These are phyloP conservation scores for Papilio polytes DNA, from an alignment of 1,140 invertebrate species.

Conservation along the genomic window DNA sequence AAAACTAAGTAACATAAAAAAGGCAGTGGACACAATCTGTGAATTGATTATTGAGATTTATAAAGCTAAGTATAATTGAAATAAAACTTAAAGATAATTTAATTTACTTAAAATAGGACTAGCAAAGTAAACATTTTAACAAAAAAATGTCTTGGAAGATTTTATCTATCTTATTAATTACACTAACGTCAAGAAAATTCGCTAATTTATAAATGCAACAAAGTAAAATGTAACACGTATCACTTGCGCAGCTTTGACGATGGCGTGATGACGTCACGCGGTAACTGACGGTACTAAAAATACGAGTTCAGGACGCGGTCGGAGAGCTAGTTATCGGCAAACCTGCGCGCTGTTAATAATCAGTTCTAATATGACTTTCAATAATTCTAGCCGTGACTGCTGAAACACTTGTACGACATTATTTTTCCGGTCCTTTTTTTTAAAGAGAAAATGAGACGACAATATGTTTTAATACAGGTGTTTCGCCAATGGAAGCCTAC, in stretches of 20 bases:
- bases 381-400: background rate
- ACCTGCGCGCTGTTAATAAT: no score
- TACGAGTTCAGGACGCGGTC: no score
- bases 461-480: background rate
- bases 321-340: no score
- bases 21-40: constrained; percentile 36
- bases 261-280: no score
- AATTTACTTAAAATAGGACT: constrained; percentile 68
- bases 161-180: constrained; percentile 40
- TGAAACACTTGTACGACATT: background rate
- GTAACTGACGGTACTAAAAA: no score
- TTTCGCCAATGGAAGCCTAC: background rate
- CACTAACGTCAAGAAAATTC: constrained; percentile 26
- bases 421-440: background rate
- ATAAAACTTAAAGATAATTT: constrained; percentile 43
- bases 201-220: constrained; percentile 66
- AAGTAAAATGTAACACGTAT: constrained; percentile 57
- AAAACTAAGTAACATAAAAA: constrained; percentile 37
- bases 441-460: background rate
- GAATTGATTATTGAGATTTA: constrained; percentile 41
- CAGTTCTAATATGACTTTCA: background rate
- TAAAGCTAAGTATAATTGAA: constrained; percentile 38
- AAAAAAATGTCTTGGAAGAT: constrained; percentile 40
- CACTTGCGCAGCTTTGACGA: no score
- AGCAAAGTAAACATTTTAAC: constrained; percentile 49